Conservation (phyloP, 2,888 invertebrate species). For the Chloromyia formosa region DNA sequence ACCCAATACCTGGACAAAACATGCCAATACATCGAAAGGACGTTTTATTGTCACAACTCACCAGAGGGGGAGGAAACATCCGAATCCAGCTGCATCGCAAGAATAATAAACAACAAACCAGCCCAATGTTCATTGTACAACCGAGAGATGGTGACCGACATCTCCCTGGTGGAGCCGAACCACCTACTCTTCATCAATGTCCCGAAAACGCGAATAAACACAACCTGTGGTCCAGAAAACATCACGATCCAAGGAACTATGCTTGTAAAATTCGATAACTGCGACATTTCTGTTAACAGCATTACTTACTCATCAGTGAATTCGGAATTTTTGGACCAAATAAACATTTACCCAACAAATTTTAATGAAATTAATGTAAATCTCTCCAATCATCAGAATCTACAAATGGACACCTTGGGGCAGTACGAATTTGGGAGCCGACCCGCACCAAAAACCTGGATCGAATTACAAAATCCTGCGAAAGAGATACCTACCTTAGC, state of each 20-base stretch:
- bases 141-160: not conserved
- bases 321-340: not conserved
- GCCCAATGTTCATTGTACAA: not conserved
- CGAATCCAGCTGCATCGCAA: conserved; percentile 4
- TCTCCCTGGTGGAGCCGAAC: not conserved
- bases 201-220: not conserved
- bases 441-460: too few species aligned
- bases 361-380: not conserved
- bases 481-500: too few species aligned
- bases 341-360: not conserved
- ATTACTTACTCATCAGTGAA: not conserved
- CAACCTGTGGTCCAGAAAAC: not conserved
- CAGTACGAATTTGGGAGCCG: not conserved
- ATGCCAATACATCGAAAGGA: conserved; percentile 1
- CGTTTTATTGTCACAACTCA: not conserved
- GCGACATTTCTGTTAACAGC: not conserved
- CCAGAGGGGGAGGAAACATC: not conserved
- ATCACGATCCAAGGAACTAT: not conserved
- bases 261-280: not conserved
- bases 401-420: not conserved
- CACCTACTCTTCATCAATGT: not conserved
- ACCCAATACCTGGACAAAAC: not conserved
- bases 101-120: not conserved
- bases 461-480: too few species aligned
- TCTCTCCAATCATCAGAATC: not conserved